Evolutionary conservation across 2,113 vertebrate genomes (phyloP).

Genomic region (Corythaeola cristata): DNA sequence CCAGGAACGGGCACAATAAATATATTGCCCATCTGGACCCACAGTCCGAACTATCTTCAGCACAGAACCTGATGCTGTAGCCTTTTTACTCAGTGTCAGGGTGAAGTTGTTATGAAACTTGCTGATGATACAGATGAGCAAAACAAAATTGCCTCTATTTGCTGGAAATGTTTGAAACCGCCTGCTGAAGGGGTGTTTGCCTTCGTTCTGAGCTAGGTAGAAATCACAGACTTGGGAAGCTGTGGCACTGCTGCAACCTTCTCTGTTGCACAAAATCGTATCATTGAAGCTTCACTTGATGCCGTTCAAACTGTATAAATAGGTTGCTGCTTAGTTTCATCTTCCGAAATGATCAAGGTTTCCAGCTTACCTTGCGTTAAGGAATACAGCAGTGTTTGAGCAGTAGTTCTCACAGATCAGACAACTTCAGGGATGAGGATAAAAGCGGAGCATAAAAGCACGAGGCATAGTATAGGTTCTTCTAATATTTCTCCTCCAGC

Average conservation of each 20-base stretch:
- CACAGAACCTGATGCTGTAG: background rate
- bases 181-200: background rate
- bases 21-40: background rate
- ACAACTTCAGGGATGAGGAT: background rate
- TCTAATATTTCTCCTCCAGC: background rate
- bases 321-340: background rate
- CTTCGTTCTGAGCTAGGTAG: background rate
- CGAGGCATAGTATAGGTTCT: background rate
- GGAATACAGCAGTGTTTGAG: background rate
- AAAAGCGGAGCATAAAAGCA: background rate
- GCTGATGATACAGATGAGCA: background rate
- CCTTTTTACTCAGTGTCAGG: background rate
- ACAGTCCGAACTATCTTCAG: background rate
- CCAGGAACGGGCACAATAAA: background rate
- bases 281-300: background rate
- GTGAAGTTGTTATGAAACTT: background rate
- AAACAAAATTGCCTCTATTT: background rate
- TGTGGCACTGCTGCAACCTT: background rate
- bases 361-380: background rate
- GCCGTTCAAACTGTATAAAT: background rate
- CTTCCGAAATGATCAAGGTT: background rate
- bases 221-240: background rate
- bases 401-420: background rate
- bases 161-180: background rate
- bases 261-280: background rate